Percentiles rank a stretch among this genome's conserved stretches.
Evolutionary conservation across 2,888 invertebrate genomes (phyloP).

Genomic region (Globia sparganii): DNA sequence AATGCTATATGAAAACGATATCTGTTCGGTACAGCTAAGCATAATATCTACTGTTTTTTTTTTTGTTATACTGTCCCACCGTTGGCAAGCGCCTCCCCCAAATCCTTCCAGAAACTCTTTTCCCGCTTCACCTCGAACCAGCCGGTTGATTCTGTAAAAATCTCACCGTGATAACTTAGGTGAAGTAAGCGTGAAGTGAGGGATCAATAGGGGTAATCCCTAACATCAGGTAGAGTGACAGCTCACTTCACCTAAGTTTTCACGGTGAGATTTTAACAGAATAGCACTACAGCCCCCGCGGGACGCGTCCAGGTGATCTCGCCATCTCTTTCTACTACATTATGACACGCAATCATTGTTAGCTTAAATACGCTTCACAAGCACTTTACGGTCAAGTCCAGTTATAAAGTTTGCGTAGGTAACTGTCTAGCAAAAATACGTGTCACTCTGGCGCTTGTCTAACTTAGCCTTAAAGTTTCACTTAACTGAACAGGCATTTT

Average conservation of each 20-base stretch:
- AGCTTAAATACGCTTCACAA: conserved; percentile 5
- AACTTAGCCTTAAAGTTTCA: conserved; percentile 29
- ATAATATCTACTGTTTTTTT: background rate
- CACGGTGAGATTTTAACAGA: no score
- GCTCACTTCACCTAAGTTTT: no score
- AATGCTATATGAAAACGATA: background rate
- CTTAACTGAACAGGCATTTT: conserved; percentile 11
- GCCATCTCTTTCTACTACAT: background rate
- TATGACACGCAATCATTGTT: background rate
- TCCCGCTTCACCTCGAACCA: background rate
- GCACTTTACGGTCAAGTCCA: conserved; percentile 12
- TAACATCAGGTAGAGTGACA: no score
- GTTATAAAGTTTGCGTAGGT: conserved; percentile 34
- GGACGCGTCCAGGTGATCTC: background rate
- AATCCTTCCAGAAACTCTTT: background rate
- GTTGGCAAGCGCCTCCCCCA: no score
- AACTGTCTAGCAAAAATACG: conserved; percentile 24
- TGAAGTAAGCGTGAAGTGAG: no score
- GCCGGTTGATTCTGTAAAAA: no score
- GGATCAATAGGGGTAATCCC: no score
- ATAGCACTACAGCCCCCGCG: no score
- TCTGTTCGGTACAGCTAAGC: background rate
- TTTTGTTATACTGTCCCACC: background rate
- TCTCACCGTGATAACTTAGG: no score
- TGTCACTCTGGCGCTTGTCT: conserved; percentile 20